phyloP scores from a whole-genome alignment of 1,140 invertebrate genomes.

The Periplaneta americana region DNA sequence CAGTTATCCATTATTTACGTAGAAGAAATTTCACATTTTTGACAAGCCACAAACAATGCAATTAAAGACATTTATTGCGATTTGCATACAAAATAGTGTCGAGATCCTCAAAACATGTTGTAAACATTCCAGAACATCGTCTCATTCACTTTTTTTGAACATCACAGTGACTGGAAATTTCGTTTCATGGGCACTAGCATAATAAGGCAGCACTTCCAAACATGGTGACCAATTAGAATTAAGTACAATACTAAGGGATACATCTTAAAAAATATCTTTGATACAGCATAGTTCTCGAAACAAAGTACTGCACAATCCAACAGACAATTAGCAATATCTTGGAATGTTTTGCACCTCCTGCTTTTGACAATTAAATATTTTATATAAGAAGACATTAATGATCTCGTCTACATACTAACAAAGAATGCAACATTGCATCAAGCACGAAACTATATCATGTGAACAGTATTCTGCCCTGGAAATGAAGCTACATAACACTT shows the following conservation, averaged over 20 bases:
- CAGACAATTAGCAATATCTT: neutral
- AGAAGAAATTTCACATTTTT: too few relatives aligned
- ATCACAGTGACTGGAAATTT: too few relatives aligned
- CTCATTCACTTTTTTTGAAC: too few relatives aligned
- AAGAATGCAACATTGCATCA: neutral
- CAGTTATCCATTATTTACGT: too few relatives aligned
- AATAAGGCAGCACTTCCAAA: neutral
- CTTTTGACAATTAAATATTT: neutral
- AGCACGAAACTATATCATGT: neutral
- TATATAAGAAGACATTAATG: too few relatives aligned
- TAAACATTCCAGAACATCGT: neutral
- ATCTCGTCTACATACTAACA: neutral
- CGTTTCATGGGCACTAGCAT: neutral
- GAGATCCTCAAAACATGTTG: neutral
- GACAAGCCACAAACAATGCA: neutral
- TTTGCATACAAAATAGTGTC: neutral
- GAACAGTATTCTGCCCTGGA: neutral
- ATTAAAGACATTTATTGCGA: neutral
- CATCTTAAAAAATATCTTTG: too few relatives aligned
- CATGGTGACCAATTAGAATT: neutral
- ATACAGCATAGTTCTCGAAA: too few relatives aligned
- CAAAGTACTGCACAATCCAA: neutral
- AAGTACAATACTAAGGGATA: too few relatives aligned
- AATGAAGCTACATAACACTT: neutral
- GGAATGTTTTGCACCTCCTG: neutral